Evolutionary conservation across 2,113 vertebrate species (phyloP), one percentile per base, ranked within the genome.

Genomic region (Sorex fumeus): DNA sequence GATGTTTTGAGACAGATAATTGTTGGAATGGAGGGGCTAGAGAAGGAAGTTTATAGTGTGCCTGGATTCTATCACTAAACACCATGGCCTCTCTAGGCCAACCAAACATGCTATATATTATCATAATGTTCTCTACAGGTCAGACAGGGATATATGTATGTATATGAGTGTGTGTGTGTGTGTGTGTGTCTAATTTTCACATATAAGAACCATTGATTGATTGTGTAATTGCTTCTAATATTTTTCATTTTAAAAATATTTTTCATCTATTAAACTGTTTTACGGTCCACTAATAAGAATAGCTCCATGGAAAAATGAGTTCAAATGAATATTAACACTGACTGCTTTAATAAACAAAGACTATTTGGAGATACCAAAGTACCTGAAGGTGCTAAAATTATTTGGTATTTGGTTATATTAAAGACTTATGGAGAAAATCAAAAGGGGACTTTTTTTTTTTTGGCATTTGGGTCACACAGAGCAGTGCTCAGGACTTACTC

Each of bases 251-350:
- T 40, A 8, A 2, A 76, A 80, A 71, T 60, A n/a, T 71, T 85
- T 90, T 28, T 90, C 15, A 83, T n/a, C 32, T 67, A 76, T 45
- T 60, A 60, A 80, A 9, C 21, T 92, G 6, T 90, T 36, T 83
- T 6, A 80, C 0, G 27, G 45, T 25, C 4, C 12, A 23, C 19
- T 43, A 25, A 28, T 81, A 79, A 91, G 8, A 87, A 18, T 21
- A 71, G 64, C 1, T n/a, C 15, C 30, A 13, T 11, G 36, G 62
- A 71, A 21, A 93, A 76, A 70, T 4, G 45, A 6, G 21, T 21
- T 23, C 53, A 67, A 23, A 76, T 25, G 2, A 40, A 8, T 34
- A 18, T 57, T 69, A 64, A 87, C 15, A 34, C 6, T 64, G 36
- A 67, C 36, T 50, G 71, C 67, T 30, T 10, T 53, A 6, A 4